phyloP scores from a whole-genome alignment of 2,113 vertebrate genomes.

The Cryptomyrus ogoouensis region DNA sequence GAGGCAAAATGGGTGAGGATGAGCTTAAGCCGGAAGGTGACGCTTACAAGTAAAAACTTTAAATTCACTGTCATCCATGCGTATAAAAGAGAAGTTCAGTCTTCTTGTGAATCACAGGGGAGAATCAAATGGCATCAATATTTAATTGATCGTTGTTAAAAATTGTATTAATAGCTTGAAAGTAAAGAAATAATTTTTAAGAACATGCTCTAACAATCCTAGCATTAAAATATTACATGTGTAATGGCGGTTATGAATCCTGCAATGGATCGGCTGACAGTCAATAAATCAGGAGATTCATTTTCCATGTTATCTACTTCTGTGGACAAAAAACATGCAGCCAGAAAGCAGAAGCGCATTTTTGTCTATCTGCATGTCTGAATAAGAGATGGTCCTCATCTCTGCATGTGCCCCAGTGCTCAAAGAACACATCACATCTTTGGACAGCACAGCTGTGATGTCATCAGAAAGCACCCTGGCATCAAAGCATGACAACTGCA shows the following conservation, averaged over 20 bases:
- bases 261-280: not conserved
- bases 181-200: not conserved
- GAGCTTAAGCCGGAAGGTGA: not conserved
- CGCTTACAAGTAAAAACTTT: not conserved
- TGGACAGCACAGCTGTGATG: not conserved
- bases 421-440: not conserved
- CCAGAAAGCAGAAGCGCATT: not conserved
- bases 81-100: not conserved
- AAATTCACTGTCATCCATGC: not conserved
- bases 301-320: not conserved
- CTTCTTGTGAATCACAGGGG: not conserved
- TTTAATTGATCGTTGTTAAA: not conserved
- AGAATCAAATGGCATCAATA: not conserved
- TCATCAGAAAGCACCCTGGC: not conserved
- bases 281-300: not conserved
- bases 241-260: not conserved
- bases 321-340: not conserved
- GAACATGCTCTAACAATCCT: not conserved
- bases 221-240: not conserved
- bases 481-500: not conserved
- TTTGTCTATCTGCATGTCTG: not conserved
- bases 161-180: not conserved
- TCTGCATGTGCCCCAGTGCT: not conserved
- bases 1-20: not conserved
- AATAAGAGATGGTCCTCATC: not conserved